Base-by-base conservation (phyloP, 2,888 invertebrate species). In the Eilema caniola region DNA sequence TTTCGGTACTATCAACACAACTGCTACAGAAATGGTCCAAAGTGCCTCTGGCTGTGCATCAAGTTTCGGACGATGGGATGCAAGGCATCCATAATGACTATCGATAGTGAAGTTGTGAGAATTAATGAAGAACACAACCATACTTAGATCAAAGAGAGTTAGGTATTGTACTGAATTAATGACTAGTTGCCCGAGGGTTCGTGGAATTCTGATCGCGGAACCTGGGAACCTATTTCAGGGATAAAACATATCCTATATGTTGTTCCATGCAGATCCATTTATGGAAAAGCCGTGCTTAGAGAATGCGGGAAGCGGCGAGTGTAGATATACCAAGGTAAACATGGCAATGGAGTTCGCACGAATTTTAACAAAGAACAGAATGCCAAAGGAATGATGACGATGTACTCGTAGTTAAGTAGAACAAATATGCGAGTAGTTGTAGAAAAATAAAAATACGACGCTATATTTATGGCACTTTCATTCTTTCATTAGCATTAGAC, bases 121-220 rank as follows among this genome's bases (percentile, higher is more conserved):
- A 66, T 64, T 1, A 66, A 67, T 62, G 74, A 72, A 14, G 57
- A 74, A 57, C 79, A 79, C 66, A 79, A 76, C 37, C 79, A 79
- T 70, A 37, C 23, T 0, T 73, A 25, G 23, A 20, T 20, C 4
- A 41, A 47, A 20, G 47, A 47, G 20, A 20, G 3, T 4, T 41
- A 20, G 53, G n/a, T 7, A 47, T 20, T 20, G 47, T 47, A 20
- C 7, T 47, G 7, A 47, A 0, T 7, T 47, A 2, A 33, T 33
- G 7, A 33, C 33, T 37, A 37, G 11, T 0, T n/a, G n/a, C 53
- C n/a, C 5, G 10, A 2, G 53, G n/a, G 41, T 16, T 14, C 41
- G 41, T 16, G 41, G 37, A 37, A 37, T 37, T 37, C 14, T 37
- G 14, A 37, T 37, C 12, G 16, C 16, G 14, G 4, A 41, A 41